Base-by-base conservation (phyloP, 2,888 invertebrate species). In the Apamea sordens region DNA sequence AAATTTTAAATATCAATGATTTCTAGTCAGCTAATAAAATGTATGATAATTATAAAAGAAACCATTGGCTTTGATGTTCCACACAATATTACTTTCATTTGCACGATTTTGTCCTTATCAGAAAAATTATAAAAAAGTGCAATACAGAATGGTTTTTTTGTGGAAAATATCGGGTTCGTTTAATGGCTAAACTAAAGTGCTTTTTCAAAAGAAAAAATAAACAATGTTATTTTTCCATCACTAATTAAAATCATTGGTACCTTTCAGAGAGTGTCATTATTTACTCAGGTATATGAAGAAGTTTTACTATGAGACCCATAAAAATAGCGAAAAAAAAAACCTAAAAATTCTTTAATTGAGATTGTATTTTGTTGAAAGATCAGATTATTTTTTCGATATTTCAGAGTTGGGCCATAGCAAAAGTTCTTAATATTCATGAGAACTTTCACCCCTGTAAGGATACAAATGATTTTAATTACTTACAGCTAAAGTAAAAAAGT, bases 381-480 rank as follows among this genome's bases (percentile, higher is more conserved):
- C 21, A 53, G 18, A 18, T 53, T 53, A 5, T 53, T 53, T 21
- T 24, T 53, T 13, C 0, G 8, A 7, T 28, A n/a, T 36, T 61
- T 36, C 0, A 1, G 0, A 21, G 1, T n/a, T 15, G 7, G 0
- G 21, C 32, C 2, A 10, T 28, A 32, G 2, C 7, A 41, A 61
- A 61, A 79, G 3, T 61, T 61, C 3, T 44, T 41, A 32, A 79
- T 61, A 63, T 79, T 79, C 11, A 6, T 41, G 13, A 70, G 8
- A 36, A 6, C n/a, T 21, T 24, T n/a, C 7, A 61, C 7, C 18
- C 28, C 11, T n/a, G 59, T 7, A 32, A 50, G 0, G 2, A 41
- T 61, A 0, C 69, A 41, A 78, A 79, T 70, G 7, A 70, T 41
- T 79, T 50, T 24, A 11, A 69, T 36, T 44, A 53, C 21, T 5